Evolutionary conservation across 1,140 invertebrate species (phyloP), one percentile per base, ranked within the genome.

Genomic region (Cotesia chilonis): DNA sequence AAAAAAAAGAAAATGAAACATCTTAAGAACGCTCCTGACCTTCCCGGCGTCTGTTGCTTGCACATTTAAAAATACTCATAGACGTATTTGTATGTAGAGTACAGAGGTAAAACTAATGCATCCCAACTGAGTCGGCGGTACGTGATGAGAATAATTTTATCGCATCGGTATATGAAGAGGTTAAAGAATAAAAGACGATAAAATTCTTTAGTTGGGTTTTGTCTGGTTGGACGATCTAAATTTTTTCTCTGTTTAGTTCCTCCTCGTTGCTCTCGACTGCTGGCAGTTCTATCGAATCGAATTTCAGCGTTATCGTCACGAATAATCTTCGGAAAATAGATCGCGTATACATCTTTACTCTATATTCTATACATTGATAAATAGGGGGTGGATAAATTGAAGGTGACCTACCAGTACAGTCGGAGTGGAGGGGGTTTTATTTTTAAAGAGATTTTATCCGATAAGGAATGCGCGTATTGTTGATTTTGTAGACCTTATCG

Each of bases 81-180:
- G 6, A 41, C 1, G 3, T 47, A 47, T 47, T 47, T 47, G 41
- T 47, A 47, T 47, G 41, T 47, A 47, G 6, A 47, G 6, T 47
- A 47, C 5, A 10, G 6, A 47, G 41, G 41, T 9, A 47, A 47
- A 47, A 47, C 71, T 80, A 80, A 80, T 80, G 76, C 78, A 77
- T 65, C 76, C 69, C 52, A 71, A 70, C 63, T 72, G 72, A 72
- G 77, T 72, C 70, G 75, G 66, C 67, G 59, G 70, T 70, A 79
- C 78, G 78, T 79, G 78, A 71, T 76, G 57, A 59, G 78, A 80
- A 80, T 80, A 73, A 70, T 68, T 35, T 68, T 41, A 35, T 59
- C 14, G 28, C n/a, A 37, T 4, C n/a, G 14, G 36, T 63, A 12
- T 38, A 28, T 63, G 36, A 37, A 38, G 60, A 63, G 57, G 57